phyloP scores from a whole-genome alignment of 1,140 invertebrate species.

The Drosophila albomicans region DNA sequence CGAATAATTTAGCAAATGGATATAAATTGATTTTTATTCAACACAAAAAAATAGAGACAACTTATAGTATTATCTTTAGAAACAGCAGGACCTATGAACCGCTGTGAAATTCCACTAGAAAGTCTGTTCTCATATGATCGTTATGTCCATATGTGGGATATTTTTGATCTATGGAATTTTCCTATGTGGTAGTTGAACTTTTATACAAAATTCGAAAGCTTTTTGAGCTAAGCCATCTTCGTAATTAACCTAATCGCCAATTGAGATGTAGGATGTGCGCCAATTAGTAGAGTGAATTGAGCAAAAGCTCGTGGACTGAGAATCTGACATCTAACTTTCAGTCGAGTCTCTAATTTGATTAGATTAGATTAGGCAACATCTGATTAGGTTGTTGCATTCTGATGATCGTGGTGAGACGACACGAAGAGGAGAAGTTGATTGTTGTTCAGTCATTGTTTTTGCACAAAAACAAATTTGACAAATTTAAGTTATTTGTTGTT shows the following conservation, averaged over 20 bases:
- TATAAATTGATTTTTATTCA: conserved; percentile 32
- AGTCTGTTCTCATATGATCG: no score
- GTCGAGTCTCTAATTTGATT: conserved; percentile 56
- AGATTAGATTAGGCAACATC: conserved; percentile 66
- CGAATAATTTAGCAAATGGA: conserved; percentile 79
- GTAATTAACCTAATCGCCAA: background rate
- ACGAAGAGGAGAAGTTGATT: conserved; percentile 14
- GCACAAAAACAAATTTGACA: conserved; percentile 6
- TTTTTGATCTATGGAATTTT: no score
- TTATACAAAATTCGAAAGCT: no score
- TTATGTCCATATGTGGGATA: no score
- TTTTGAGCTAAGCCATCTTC: no score
- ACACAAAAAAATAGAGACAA: background rate
- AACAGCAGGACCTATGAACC: background rate
- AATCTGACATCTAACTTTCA: background rate
- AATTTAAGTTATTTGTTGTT: conserved; percentile 20
- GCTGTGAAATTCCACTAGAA: no score
- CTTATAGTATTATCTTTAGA: no score
- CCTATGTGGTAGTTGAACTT: no score
- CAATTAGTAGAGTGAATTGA: conserved; percentile 45
- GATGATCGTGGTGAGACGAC: background rate
- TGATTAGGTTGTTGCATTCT: conserved; percentile 51
- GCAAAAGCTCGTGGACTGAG: conserved; percentile 7
- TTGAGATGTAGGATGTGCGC: conserved; percentile 14
- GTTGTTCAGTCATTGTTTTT: conserved; percentile 33